A percentile compares a stretch with the other conserved stretches of the same genome.
phyloP scores from a whole-genome alignment of 2,888 invertebrate genomes.

The Phlogophora meticulosa region DNA sequence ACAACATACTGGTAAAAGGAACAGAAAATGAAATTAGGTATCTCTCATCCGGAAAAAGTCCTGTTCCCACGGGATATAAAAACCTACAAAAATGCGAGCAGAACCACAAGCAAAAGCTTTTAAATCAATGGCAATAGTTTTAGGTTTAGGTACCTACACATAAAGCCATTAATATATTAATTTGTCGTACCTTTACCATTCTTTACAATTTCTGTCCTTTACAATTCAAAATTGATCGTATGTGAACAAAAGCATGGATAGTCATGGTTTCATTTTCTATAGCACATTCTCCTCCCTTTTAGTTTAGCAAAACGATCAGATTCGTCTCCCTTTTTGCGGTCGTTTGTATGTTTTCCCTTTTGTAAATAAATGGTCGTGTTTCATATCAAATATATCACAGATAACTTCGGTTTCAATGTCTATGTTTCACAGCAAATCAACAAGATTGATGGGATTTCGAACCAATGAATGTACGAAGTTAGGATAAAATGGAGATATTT shows the following conservation, averaged over 20 bases:
- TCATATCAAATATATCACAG: constrained; percentile 41
- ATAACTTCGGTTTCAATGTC: constrained; percentile 50
- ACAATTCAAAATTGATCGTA: not conserved
- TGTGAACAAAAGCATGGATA: not conserved
- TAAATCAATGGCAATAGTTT: too few species aligned
- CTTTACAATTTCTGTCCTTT: not conserved
- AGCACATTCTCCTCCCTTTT: constrained; percentile 6
- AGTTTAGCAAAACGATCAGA: constrained; percentile 7
- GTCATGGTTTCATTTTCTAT: constrained; percentile 11
- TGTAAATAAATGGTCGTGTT: constrained; percentile 38
- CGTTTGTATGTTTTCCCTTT: constrained; percentile 34
- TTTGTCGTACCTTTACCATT: too few species aligned
- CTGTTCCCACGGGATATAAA: too few species aligned
- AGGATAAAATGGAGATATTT: constrained; percentile 43
- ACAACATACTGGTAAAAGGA: too few species aligned
- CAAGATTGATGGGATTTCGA: constrained; percentile 61
- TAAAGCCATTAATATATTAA: not conserved
- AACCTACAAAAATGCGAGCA: too few species aligned
- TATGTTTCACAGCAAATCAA: constrained; percentile 61
- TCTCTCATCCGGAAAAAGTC: too few species aligned
- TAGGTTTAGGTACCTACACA: too few species aligned
- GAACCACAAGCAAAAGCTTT: too few species aligned
- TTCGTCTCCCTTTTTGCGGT: constrained; percentile 19
- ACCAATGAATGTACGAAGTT: constrained; percentile 29
- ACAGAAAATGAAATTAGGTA: too few species aligned